Conservation (phyloP, 2,113 vertebrate genomes). For the Hippocampus mohnikei region DNA sequence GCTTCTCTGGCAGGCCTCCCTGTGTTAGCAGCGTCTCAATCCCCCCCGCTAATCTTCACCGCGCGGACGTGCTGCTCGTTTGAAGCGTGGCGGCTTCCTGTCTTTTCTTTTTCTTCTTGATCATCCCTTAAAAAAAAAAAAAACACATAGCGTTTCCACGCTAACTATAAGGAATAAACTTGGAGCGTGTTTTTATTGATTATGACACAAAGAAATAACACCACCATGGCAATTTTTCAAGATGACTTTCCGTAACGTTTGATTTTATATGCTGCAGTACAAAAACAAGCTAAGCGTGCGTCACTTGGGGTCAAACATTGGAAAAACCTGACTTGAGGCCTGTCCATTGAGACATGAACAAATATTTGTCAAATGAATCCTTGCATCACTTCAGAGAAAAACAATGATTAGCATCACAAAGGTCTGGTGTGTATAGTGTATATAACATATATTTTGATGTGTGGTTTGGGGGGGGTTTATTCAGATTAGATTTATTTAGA, state of each 20-base stretch:
- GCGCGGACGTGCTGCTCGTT: conserved; percentile 69
- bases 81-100: conserved; percentile 66
- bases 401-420: neutral
- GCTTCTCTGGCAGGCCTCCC: conserved; percentile 33
- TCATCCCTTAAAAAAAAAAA: conserved; percentile 27
- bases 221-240: no score
- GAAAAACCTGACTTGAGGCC: no score
- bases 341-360: no score
- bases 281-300: no score
- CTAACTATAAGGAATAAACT: conserved; percentile 34
- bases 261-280: neutral
- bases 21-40: conserved; percentile 55
- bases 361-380: no score
- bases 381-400: neutral
- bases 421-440: neutral
- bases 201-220: no score
- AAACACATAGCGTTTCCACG: conserved; percentile 52
- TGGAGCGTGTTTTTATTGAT: no score
- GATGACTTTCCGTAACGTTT: no score
- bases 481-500: neutral
- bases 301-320: no score
- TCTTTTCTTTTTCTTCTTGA: conserved; percentile 44
- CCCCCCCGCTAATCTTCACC: conserved; percentile 68
- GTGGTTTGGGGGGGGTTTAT: neutral
- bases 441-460: neutral